These are phyloP conservation scores for Myrmecobius fasciatus DNA, from an alignment of 2,113 vertebrate genomes.

Conservation along the genomic window DNA sequence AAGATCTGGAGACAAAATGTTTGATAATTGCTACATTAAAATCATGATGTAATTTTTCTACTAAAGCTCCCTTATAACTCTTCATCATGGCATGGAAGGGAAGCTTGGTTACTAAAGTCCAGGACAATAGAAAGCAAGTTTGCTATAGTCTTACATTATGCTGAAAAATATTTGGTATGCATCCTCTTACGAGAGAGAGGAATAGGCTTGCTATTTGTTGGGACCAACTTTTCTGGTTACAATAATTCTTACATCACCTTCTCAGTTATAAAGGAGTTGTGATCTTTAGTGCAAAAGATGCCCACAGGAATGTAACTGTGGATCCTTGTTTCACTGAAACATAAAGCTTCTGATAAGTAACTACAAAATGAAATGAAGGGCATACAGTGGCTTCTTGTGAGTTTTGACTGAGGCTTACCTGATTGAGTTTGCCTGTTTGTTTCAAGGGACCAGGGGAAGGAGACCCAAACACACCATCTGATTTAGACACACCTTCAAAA, in stretches of 20 bases:
- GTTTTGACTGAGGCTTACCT: slow-evolving; percentile 81
- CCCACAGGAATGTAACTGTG: background rate
- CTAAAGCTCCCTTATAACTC: background rate
- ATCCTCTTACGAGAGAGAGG: background rate
- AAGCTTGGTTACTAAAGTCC: background rate
- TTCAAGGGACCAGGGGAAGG: slow-evolving; percentile 82
- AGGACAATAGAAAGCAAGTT: background rate
- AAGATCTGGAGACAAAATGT: background rate
- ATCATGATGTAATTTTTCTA: background rate
- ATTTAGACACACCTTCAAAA: slow-evolving; percentile 83
- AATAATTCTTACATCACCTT: background rate
- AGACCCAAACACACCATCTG: slow-evolving; percentile 81
- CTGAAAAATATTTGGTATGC: background rate
- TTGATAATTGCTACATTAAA: background rate
- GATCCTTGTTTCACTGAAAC: background rate
- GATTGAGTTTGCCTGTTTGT: slow-evolving; percentile 83
- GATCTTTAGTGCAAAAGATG: background rate
- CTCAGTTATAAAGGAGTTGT: background rate
- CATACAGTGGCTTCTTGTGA: background rate
- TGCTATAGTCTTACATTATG: background rate
- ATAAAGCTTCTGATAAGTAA: background rate
- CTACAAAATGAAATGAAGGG: background rate
- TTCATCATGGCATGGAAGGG: background rate
- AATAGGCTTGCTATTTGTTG: background rate
- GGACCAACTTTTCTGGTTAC: background rate